Evolutionary conservation across 2,113 vertebrate species (phyloP).

Genomic region (Lepus americanus): DNA sequence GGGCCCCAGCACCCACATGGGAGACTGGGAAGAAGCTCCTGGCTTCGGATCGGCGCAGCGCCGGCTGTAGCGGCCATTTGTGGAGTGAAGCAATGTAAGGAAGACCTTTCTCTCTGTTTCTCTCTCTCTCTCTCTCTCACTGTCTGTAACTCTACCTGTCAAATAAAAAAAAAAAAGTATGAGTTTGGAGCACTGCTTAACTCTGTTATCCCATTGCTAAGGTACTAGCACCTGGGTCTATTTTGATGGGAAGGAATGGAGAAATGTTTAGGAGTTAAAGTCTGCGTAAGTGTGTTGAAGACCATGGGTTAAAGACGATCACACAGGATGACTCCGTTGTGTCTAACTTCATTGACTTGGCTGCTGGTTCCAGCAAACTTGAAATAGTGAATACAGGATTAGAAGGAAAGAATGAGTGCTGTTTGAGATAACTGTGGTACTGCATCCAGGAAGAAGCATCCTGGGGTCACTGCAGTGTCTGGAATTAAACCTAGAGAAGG

Average conservation of each 20-base stretch:
- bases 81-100: too few species aligned
- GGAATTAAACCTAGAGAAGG: not conserved
- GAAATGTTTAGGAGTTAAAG: not conserved
- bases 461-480: not conserved
- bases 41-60: too few species aligned
- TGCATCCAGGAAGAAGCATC: not conserved
- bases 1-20: too few species aligned
- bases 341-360: not conserved
- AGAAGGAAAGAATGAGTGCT: not conserved
- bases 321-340: not conserved
- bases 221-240: not conserved
- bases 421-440: not conserved
- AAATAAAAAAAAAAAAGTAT: not conserved
- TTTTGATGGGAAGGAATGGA: not conserved
- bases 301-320: not conserved
- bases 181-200: not conserved
- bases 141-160: too few species aligned
- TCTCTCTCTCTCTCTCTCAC: not conserved
- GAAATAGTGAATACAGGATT: not conserved
- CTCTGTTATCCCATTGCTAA: not conserved
- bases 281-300: not conserved
- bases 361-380: not conserved
- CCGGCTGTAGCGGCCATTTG: too few species aligned
- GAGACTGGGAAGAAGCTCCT: too few species aligned
- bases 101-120: not conserved